Evolutionary conservation across 2,888 invertebrate species (phyloP).

Genomic region (Athalia circularis): DNA sequence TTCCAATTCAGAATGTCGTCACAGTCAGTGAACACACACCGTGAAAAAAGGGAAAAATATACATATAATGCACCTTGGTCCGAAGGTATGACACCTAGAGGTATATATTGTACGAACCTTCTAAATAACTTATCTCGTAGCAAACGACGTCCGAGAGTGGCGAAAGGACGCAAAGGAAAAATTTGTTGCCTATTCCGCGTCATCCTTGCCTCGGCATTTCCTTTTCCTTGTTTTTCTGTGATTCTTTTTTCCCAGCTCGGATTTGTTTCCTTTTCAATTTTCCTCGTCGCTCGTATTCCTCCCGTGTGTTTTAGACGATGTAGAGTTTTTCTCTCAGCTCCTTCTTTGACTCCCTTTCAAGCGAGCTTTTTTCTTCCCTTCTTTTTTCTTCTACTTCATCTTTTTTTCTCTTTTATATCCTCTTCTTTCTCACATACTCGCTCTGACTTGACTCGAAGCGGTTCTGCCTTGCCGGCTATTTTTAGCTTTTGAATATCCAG

Average conservation of each 20-base stretch:
- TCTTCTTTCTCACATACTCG: not conserved
- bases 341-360: too few species aligned
- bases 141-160: constrained; percentile 76
- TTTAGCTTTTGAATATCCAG: constrained; percentile 59
- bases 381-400: constrained; percentile 19
- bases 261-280: not conserved
- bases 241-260: constrained; percentile 10
- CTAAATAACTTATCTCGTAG: constrained; percentile 75
- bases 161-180: constrained; percentile 76
- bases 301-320: too few species aligned
- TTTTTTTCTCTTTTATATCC: constrained; percentile 24
- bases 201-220: constrained; percentile 56
- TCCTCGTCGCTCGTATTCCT: not conserved
- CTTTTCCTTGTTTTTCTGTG: constrained; percentile 2
- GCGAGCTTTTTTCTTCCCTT: not conserved
- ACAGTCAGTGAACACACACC: too few species aligned
- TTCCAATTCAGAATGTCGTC: too few species aligned
- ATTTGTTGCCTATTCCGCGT: constrained; percentile 75
- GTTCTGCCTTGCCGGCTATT: constrained; percentile 54
- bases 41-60: not conserved
- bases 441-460: constrained; percentile 29
- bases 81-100: too few species aligned
- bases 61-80: not conserved
- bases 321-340: too few species aligned
- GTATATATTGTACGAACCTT: constrained; percentile 70